These are phyloP conservation scores for Lamellibrachia columna DNA, from an alignment of 2,888 invertebrate genomes.

Conservation along the genomic window DNA sequence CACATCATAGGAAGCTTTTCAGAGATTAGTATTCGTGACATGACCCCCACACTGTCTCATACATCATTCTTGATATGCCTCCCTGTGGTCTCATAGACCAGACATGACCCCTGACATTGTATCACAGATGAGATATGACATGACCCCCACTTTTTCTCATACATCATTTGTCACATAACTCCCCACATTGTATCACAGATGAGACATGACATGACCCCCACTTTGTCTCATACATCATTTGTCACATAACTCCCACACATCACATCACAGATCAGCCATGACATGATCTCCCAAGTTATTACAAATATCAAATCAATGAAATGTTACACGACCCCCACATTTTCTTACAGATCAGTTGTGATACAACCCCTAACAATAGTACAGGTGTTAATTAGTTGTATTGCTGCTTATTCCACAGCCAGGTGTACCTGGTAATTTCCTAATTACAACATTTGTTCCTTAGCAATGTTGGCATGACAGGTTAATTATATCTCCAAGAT, in stretches of 20 bases:
- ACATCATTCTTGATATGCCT: no score
- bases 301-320: background rate
- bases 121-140: background rate
- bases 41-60: no score
- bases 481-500: background rate
- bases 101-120: background rate
- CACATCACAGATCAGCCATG: background rate
- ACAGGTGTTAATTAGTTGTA: background rate
- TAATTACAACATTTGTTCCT: background rate
- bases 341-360: no score
- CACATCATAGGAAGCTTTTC: background rate
- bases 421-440: background rate
- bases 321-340: background rate
- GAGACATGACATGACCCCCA: background rate
- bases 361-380: background rate
- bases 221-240: background rate
- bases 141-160: no score
- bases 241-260: background rate
- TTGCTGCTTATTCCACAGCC: background rate
- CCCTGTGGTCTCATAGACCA: no score
- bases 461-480: background rate
- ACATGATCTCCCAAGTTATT: background rate
- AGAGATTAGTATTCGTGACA: no score
- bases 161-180: background rate
- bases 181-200: background rate